Percentiles rank a stretch among this genome's conserved stretches.
These are phyloP conservation scores for Nemopilema nomurai DNA, from an alignment of 30 jellyfish, hydroid and myxozoan species.

Conservation along the genomic window DNA sequence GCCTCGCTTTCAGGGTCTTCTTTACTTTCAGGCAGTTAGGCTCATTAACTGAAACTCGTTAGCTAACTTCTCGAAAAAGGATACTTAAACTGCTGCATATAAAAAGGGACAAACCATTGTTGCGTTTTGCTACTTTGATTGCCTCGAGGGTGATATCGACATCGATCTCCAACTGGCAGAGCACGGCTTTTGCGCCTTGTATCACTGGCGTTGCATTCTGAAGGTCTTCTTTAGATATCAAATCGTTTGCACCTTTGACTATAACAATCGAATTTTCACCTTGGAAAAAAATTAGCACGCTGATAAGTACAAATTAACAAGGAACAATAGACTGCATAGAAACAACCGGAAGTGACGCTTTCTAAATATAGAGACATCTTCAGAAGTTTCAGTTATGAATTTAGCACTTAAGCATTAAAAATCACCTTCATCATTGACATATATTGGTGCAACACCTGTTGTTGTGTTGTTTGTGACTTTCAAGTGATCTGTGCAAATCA, in stretches of 20 bases:
- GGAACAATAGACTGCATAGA: neutral
- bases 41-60: no score
- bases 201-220: conserved; percentile 51
- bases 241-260: conserved; percentile 94
- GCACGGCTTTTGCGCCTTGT: conserved; percentile 68
- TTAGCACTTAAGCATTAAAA: conserved; percentile 84
- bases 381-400: conserved; percentile 89
- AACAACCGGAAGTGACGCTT: no score
- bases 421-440: conserved; percentile 85
- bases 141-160: conserved; percentile 72
- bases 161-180: conserved; percentile 89
- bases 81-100: no score
- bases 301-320: neutral
- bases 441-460: conserved; percentile 98
- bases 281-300: no score
- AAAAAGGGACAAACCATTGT: conserved; percentile 59
- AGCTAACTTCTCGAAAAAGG: no score
- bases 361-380: no score
- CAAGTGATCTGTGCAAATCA: conserved; percentile 57
- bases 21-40: neutral
- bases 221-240: conserved; percentile 67
- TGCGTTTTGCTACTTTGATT: conserved; percentile 58
- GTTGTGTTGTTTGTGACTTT: conserved; percentile 53
- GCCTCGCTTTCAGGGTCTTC: no score
- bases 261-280: conserved; percentile 95